Conservation (phyloP, 2,888 invertebrate species). For the Linnaemya vulpina region DNA sequence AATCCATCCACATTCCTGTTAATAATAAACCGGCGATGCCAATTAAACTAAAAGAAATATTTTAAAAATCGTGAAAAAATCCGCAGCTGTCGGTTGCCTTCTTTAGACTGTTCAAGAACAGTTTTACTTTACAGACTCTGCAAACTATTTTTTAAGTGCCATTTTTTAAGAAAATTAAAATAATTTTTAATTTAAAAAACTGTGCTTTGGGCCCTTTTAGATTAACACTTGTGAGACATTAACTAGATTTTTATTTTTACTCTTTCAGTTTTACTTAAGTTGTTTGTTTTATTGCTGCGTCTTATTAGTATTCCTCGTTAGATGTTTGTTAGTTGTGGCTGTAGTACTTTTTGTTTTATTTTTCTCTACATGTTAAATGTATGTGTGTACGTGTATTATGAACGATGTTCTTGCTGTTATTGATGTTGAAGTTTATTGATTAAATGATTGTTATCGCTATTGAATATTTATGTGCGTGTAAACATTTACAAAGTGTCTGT, state of each 20-base stretch:
- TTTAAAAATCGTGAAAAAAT: too few species aligned
- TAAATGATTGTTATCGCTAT: constrained; percentile 68
- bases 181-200: too few species aligned
- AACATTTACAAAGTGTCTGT: constrained; percentile 65
- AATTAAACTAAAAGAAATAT: too few species aligned
- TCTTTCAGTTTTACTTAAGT: neutral
- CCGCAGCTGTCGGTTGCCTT: too few species aligned
- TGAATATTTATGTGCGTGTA: constrained; percentile 64
- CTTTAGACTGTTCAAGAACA: too few species aligned
- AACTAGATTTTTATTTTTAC: constrained; percentile 15
- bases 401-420: neutral
- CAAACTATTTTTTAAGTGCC: too few species aligned
- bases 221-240: neutral
- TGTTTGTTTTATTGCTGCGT: constrained; percentile 37
- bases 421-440: constrained; percentile 66
- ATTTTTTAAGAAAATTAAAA: too few species aligned
- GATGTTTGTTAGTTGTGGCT: constrained; percentile 21
- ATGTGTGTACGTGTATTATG: neutral
- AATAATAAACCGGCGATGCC: too few species aligned
- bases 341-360: constrained; percentile 1
- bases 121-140: too few species aligned
- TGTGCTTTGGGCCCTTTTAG: neutral
- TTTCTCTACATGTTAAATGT: neutral
- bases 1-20: too few species aligned
- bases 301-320: constrained; percentile 52